These are phyloP conservation scores for Microchirus variegatus DNA, from an alignment of 2,797 vertebrate genomes.

Conservation along the genomic window DNA sequence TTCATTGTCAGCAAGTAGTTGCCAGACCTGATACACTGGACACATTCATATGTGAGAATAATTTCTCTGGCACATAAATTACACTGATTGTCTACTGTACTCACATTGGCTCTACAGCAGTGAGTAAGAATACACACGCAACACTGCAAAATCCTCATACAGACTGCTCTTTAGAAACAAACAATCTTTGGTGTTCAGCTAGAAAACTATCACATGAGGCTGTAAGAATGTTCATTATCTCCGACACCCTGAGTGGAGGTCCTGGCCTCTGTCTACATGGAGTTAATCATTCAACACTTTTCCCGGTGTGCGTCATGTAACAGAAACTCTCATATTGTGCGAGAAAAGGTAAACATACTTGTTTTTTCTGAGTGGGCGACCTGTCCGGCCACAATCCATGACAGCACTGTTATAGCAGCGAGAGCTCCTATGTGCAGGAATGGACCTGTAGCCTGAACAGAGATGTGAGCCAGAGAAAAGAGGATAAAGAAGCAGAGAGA, in stretches of 20 bases:
- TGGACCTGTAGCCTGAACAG: constrained; percentile 91
- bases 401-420: constrained; percentile 85
- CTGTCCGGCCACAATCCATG: constrained; percentile 94
- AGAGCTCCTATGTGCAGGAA: constrained; percentile 95
- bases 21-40: too few relatives aligned
- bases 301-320: constrained; percentile 18
- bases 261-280: constrained; percentile 51
- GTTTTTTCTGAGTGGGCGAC: constrained; percentile 89
- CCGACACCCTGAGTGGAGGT: constrained; percentile 54
- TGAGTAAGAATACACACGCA: background rate
- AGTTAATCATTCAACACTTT: constrained; percentile 72
- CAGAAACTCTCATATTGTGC: constrained; percentile 10
- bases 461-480: constrained; percentile 5
- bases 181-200: constrained; percentile 39
- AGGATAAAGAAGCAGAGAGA: background rate
- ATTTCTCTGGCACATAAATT: too few relatives aligned
- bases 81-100: too few relatives aligned
- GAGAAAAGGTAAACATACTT: constrained; percentile 77
- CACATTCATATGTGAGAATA: too few relatives aligned
- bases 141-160: constrained; percentile 20
- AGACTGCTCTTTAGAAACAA: constrained; percentile 27
- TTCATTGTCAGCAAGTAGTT: too few relatives aligned
- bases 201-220: constrained; percentile 60
- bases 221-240: constrained; percentile 66
- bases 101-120: background rate